Base-by-base conservation (phyloP, 2,797 vertebrate species). In the Pangasius krempfi region DNA sequence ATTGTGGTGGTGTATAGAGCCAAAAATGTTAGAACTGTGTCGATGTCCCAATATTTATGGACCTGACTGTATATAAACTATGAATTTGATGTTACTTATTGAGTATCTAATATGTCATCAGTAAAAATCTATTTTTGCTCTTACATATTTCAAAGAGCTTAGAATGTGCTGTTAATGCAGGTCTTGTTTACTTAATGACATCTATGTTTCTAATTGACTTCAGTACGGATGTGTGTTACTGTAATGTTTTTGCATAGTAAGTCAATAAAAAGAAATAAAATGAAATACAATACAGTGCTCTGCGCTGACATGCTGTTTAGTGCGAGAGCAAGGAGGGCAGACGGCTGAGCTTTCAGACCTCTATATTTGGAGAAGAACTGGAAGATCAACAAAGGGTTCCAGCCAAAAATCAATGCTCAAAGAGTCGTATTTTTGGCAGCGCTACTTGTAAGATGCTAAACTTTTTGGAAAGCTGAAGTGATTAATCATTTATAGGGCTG, bases 391-490 rank as follows among this genome's bases (percentile, higher is more conserved):
- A 72, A 54, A 85, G 10, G 37, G 50, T 4, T 25, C 1, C 20
- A 72, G 84, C 50, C 37, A 85, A 85, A 54, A 85, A 12, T 3
- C 8, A 30, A 85, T 72, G 84, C 25, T 22, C 22, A 72, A 25
- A 72, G 66, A 54, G 64, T 72, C 18, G 6, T 56, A 16, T 27
- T 75, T 70, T 72, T 72, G 52, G 37, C 52, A 13, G 30, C 2
- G 3, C 52, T 58, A 22, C 84, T 60, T 58, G 64, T 58, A 58
- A 8, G 68, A 75, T 73, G 50, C 50, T 73, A 58, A 86, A 73
- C 52, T 72, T 75, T 33, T 52, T 86, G 84, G 68, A 87, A 85
- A 82, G 60, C 25, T 44, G 60, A 88, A 84, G 86, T 83, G 90
- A 85, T 88, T 64, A 89, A 86, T 86, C 33, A 60, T 85, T 73